phyloP scores from a whole-genome alignment of 2,113 vertebrate species.

The Daboia siamensis region DNA sequence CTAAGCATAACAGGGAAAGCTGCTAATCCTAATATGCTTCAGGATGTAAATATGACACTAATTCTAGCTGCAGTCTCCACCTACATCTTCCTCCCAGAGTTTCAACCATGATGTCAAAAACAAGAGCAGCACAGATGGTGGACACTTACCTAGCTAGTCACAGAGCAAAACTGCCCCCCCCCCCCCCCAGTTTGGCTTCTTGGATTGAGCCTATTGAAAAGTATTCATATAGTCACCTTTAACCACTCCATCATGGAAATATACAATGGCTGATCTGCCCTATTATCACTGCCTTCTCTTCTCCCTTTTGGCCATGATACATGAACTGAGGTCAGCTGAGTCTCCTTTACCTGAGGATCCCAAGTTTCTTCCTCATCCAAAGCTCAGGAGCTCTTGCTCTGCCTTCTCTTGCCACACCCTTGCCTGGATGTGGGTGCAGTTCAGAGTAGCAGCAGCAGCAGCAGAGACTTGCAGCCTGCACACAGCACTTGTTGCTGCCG shows the following conservation, averaged over 20 bases:
- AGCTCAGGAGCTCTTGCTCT: not conserved
- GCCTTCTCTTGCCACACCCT: constrained; percentile 1
- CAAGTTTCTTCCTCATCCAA: not conserved
- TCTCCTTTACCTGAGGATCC: not conserved
- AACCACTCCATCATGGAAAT: not conserved
- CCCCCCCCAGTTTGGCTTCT: not conserved
- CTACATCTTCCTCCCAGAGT: not conserved
- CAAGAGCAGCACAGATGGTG: not conserved
- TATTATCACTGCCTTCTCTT: not conserved
- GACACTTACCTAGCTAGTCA: not conserved
- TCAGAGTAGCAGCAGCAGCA: not conserved
- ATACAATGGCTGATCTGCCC: not conserved
- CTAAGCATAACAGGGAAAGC: not conserved
- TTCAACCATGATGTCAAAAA: not conserved
- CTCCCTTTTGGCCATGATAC: not conserved
- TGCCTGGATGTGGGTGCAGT: not conserved
- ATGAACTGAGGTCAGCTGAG: not conserved
- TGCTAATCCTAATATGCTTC: not conserved
- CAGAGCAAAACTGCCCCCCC: not conserved
- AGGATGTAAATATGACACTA: not conserved
- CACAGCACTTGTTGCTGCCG: constrained; percentile 49
- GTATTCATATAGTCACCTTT: not conserved
- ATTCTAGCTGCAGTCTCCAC: not conserved
- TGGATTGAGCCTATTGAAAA: not conserved
- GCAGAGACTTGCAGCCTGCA: constrained; percentile 7